These are phyloP conservation scores for Shinisaurus crocodilurus DNA, from an alignment of 2,113 vertebrate genomes.

Conservation along the genomic window DNA sequence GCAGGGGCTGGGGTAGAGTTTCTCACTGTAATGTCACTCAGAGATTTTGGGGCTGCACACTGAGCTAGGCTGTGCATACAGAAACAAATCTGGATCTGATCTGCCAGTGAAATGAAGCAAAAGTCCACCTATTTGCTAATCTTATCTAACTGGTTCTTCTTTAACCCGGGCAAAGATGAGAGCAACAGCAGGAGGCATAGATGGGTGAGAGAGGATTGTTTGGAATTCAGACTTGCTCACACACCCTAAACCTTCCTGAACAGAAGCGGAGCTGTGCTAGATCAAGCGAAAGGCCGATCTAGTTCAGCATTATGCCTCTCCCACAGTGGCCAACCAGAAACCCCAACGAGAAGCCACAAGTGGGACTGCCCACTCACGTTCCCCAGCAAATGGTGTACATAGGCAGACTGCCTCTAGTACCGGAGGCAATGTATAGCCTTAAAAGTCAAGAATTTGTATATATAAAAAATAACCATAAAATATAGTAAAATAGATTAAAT, in stretches of 20 bases:
- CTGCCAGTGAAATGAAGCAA: background rate
- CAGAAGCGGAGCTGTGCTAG: too few species aligned
- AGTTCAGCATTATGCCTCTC: background rate
- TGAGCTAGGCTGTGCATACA: background rate
- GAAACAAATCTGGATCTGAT: background rate
- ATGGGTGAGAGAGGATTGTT: too few species aligned
- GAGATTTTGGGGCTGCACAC: background rate
- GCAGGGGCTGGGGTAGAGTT: fast-evolving
- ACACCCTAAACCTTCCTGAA: too few species aligned
- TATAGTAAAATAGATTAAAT: too few species aligned
- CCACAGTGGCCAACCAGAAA: background rate
- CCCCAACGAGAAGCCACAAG: background rate
- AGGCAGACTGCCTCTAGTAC: background rate
- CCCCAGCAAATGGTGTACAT: background rate
- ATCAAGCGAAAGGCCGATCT: too few species aligned
- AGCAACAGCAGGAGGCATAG: background rate
- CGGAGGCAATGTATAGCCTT: background rate
- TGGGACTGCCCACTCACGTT: background rate
- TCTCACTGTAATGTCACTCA: background rate
- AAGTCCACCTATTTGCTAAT: background rate
- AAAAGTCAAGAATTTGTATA: too few species aligned
- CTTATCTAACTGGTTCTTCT: background rate
- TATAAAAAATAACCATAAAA: too few species aligned
- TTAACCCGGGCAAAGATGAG: background rate
- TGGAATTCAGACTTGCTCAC: too few species aligned